phyloP scores from a whole-genome alignment of 2,797 vertebrate genomes.

The Spinus olivaceus region DNA sequence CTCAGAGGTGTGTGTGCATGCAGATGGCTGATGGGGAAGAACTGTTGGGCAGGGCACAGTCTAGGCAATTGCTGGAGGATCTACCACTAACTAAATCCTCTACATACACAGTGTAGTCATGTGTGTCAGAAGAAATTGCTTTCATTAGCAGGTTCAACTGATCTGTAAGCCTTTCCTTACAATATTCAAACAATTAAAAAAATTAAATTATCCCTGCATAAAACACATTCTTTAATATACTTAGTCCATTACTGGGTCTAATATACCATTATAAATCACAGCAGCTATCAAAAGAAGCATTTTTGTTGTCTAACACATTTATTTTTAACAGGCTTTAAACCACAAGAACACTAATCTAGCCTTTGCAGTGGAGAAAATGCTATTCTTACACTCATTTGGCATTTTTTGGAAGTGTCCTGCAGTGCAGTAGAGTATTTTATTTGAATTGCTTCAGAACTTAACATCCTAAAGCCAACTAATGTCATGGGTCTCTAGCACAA shows the following conservation, averaged over 20 bases:
- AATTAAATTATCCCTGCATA: background rate
- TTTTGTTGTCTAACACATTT: background rate
- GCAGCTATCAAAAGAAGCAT: background rate
- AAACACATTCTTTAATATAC: background rate
- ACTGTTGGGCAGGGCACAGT: background rate
- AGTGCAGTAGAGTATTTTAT: background rate
- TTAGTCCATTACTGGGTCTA: background rate
- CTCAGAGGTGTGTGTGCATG: background rate
- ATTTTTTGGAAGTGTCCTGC: background rate
- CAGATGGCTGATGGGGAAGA: background rate
- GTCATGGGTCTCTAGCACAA: slow-evolving; percentile 1
- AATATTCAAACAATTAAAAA: background rate
- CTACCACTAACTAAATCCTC: background rate
- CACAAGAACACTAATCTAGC: background rate
- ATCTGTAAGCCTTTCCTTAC: background rate
- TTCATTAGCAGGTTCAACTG: slow-evolving; percentile 11
- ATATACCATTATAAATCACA: background rate
- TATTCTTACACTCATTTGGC: background rate
- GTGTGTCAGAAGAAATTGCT: background rate
- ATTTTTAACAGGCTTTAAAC: slow-evolving; percentile 35
- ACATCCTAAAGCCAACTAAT: background rate
- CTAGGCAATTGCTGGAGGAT: background rate
- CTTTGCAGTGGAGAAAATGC: background rate
- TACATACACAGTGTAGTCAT: background rate
- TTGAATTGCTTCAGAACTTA: slow-evolving; percentile 24